A percentile compares a stretch with the other conserved stretches of the same genome.
Evolutionary conservation across 2,113 vertebrate genomes (phyloP).

Genomic region (Microtus oregoni): DNA sequence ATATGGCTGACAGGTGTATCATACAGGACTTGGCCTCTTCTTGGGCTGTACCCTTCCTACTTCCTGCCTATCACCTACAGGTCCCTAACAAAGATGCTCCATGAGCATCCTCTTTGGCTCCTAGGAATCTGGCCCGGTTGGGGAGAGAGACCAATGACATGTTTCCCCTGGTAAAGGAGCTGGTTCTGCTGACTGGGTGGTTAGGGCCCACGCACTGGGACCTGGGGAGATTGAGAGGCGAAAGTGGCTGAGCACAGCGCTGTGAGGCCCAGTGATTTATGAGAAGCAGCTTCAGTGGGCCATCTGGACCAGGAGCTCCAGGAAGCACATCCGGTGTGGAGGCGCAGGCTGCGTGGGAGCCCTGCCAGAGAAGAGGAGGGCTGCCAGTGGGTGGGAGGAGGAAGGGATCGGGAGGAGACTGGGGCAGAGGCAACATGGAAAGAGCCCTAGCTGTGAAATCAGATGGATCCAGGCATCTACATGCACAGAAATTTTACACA

Average conservation of each 20-base stretch:
- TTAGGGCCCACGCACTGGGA: conserved; percentile 76
- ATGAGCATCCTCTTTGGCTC: not conserved
- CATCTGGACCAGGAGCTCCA: conserved; percentile 83
- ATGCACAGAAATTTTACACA: not conserved
- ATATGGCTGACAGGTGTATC: not conserved
- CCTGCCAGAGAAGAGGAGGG: conserved; percentile 71
- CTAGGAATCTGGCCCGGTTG: conserved; percentile 27
- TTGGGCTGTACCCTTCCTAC: not conserved
- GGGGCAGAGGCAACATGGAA: not conserved
- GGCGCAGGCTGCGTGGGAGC: conserved; percentile 70
- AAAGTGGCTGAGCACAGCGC: conserved; percentile 82
- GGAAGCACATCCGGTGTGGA: conserved; percentile 81
- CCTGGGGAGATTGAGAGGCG: conserved; percentile 74
- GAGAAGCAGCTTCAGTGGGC: conserved; percentile 78
- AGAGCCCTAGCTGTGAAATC: not conserved
- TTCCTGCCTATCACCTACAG: not conserved
- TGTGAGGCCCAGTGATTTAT: conserved; percentile 79
- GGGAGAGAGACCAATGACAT: not conserved
- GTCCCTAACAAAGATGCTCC: not conserved
- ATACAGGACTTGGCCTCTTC: not conserved
- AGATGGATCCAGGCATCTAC: not conserved
- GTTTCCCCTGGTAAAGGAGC: not conserved
- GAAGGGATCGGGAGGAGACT: not conserved
- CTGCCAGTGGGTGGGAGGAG: conserved; percentile 2
- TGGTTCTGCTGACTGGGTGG: conserved; percentile 79